A percentile compares a stretch with the other conserved stretches of the same genome.
These are phyloP conservation scores for Eulemur albifrons DNA, from an alignment of 2,797 vertebrate genomes.

Conservation along the genomic window DNA sequence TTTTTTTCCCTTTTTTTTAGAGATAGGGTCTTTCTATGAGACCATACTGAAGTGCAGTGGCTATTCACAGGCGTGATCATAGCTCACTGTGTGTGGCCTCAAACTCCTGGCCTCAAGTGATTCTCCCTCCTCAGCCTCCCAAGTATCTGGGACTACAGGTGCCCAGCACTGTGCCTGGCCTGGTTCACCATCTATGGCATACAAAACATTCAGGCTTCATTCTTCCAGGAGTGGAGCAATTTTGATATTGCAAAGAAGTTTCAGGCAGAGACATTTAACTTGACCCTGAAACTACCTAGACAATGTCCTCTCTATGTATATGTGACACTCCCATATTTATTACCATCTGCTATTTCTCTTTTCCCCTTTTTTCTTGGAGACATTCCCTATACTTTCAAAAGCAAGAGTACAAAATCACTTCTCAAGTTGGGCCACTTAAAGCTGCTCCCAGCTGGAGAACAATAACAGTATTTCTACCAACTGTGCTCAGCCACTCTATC, in stretches of 20 bases:
- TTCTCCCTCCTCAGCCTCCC: neutral
- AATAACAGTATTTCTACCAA: neutral
- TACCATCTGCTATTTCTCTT: neutral
- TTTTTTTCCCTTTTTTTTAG: neutral
- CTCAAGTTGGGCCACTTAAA: constrained; percentile 7
- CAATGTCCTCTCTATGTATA: neutral
- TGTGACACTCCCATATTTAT: neutral
- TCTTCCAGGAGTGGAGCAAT: neutral
- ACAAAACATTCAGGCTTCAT: neutral
- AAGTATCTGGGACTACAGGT: neutral
- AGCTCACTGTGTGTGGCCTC: neutral
- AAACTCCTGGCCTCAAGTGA: neutral
- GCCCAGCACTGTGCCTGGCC: neutral
- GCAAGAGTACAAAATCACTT: constrained; percentile 6
- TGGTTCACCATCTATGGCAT: neutral
- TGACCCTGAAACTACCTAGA: neutral
- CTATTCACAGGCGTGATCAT: neutral
- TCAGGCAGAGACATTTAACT: neutral
- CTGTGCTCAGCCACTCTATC: neutral
- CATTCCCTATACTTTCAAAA: neutral
- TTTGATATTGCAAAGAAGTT: neutral
- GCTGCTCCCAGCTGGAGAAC: neutral
- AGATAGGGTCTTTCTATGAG: neutral
- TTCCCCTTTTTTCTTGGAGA: neutral
- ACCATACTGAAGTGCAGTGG: neutral